Percentiles rank a stretch among this genome's conserved stretches.
These are phyloP conservation scores for Schizaphis graminum DNA, from an alignment of 2,888 invertebrate species.

Conservation along the genomic window DNA sequence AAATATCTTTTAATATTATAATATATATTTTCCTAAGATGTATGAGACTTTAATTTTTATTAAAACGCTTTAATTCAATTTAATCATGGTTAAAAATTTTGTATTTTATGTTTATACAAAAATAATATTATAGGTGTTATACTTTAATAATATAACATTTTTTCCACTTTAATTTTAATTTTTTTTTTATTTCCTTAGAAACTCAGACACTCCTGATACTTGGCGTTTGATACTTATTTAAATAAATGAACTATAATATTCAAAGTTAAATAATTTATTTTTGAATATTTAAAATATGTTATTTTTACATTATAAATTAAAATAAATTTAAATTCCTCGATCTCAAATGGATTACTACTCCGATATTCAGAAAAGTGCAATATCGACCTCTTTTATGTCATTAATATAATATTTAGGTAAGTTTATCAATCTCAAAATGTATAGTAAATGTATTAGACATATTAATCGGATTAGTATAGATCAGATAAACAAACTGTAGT, in stretches of 20 bases:
- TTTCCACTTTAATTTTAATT: background rate
- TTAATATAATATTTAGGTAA: background rate
- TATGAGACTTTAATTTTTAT: background rate
- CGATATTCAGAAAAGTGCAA: background rate
- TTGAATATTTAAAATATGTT: background rate
- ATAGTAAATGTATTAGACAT: background rate
- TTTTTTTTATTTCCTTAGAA: background rate
- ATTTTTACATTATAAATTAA: background rate
- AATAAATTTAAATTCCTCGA: background rate
- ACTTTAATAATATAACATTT: background rate
- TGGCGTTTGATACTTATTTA: background rate
- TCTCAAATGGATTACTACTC: background rate
- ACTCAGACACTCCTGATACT: background rate
- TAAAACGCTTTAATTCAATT: background rate
- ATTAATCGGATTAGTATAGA: background rate
- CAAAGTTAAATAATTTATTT: constrained; percentile 2
- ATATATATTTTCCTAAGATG: background rate
- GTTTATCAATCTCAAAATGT: background rate
- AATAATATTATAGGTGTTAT: background rate
- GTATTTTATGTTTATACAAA: background rate
- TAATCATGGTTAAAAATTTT: background rate
- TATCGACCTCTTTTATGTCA: background rate
- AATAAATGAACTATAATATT: background rate
- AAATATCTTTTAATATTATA: background rate
- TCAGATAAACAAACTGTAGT: background rate